Conservation (phyloP, 2,113 vertebrate species). For the Rhineura floridana region DNA sequence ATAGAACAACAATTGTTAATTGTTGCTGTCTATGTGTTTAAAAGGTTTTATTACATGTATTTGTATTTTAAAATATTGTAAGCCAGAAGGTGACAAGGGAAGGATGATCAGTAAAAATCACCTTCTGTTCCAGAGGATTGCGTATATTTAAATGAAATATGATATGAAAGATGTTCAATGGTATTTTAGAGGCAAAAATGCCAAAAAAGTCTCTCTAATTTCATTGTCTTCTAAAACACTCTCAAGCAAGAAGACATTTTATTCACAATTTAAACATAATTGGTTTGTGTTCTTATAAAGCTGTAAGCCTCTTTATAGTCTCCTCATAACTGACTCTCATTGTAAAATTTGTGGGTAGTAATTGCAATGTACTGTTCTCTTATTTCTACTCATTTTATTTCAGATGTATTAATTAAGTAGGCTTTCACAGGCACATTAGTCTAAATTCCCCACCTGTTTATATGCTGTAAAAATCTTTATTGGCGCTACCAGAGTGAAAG, state of each 20-base stretch:
- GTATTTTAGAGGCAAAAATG: background rate
- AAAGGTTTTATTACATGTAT: too few species aligned
- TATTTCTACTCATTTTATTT: constrained; percentile 43
- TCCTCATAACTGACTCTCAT: background rate
- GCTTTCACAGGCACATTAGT: background rate
- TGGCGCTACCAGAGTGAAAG: background rate
- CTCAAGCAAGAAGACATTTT: background rate
- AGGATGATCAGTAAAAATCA: too few species aligned
- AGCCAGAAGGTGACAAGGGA: too few species aligned
- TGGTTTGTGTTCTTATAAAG: background rate
- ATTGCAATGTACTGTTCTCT: constrained; percentile 31
- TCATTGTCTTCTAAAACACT: background rate
- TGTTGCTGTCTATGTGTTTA: too few species aligned
- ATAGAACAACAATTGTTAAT: too few species aligned
- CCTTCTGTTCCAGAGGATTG: too few species aligned
- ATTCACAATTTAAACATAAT: constrained; percentile 6
- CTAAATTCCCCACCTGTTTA: constrained; percentile 44
- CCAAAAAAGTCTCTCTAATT: background rate
- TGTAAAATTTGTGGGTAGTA: constrained; percentile 30
- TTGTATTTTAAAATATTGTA: too few species aligned
- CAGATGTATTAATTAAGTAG: constrained; percentile 11
- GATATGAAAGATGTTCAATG: background rate
- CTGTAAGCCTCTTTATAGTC: background rate
- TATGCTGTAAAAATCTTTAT: background rate
- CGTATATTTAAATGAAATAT: too few species aligned